Evolutionary conservation across 2,888 invertebrate genomes (phyloP).

Genomic region (Harpagoxenus sublaevis): DNA sequence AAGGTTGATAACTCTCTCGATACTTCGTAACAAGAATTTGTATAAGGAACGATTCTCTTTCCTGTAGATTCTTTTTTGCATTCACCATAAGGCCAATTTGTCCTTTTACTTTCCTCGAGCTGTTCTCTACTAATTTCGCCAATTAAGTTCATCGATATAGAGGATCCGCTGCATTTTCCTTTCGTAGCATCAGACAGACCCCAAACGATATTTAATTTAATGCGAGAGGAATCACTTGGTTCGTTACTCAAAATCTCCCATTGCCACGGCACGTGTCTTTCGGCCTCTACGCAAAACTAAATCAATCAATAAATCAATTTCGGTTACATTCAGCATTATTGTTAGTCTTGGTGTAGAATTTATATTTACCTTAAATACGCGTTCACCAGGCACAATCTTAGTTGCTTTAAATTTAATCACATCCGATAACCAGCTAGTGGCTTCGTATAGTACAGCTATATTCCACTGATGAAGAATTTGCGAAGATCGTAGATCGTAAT

Average conservation of each 20-base stretch:
- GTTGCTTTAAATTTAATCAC: constrained; percentile 82
- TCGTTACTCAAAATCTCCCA: constrained; percentile 82
- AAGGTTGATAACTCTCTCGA: constrained; percentile 84
- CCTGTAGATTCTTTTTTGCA: constrained; percentile 77
- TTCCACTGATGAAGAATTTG: constrained; percentile 83
- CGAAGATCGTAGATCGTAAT: constrained; percentile 74
- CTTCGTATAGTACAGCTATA: constrained; percentile 79
- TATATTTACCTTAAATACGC: constrained; percentile 80
- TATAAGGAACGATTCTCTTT: constrained; percentile 79
- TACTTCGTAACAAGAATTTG: constrained; percentile 82
- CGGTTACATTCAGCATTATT: neutral
- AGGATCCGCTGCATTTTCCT: constrained; percentile 82
- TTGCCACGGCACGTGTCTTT: constrained; percentile 81
- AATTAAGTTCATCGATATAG: constrained; percentile 77
- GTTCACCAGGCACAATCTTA: constrained; percentile 76
- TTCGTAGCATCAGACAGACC: constrained; percentile 79
- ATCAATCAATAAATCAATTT: constrained; percentile 48
- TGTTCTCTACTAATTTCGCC: constrained; percentile 82
- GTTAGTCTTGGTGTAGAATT: neutral
- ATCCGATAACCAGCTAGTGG: constrained; percentile 80
- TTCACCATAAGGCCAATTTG: constrained; percentile 82
- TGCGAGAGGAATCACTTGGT: constrained; percentile 78
- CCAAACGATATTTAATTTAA: constrained; percentile 80
- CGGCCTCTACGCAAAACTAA: constrained; percentile 81
- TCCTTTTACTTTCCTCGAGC: constrained; percentile 73